Base-by-base conservation (phyloP, 2,113 vertebrate species). In the Myxocyprinus asiaticus region DNA sequence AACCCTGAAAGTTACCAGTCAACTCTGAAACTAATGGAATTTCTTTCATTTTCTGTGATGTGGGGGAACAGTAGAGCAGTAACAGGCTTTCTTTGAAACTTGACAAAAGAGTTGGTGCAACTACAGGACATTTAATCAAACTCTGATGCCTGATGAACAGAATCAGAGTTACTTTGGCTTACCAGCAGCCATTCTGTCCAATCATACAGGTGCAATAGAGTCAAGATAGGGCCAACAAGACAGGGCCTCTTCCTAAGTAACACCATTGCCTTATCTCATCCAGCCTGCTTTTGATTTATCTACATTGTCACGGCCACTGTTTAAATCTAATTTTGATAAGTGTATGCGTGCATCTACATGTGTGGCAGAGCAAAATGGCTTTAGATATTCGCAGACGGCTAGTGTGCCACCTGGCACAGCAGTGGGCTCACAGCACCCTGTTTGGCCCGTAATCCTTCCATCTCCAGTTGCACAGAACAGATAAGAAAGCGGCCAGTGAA, bases 201-300 rank as follows among this genome's bases (percentile, higher is more conserved):
- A 86, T 77, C 84, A 87, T 84, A 48, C 83, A 82, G 58, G 67
- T 72, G 22, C 22, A 33, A 33, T 33, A 33, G 1, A 33, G 22
- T 33, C 22, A 33, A 33, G 22, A 33, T 3, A 33, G 22, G 22
- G 22, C 22, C 22, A 33, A 33, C 22, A 33, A 1, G 59, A 76
- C 59, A 53, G 67, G 71, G 22, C 75, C 64, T 59, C 72, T 9
- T 48, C 67, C 74, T 17, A 74, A 56, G 10, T 66, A 15, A 79
- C 81, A 78, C 4, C 58, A 47, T 14, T 3, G 76, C 84, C 91
- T 93, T 92, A 94, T 93, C 94, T 93, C 67, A 33, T 85, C 91
- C 67, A 81, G 14, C 83, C 81, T 74, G 84, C 83, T 88, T 87
- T 90, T 87, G 81, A 86, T 90, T 90, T 86, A 83, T 81, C 82